Conservation (phyloP, 2,797 vertebrate genomes). For the Erethizon dorsatum region DNA sequence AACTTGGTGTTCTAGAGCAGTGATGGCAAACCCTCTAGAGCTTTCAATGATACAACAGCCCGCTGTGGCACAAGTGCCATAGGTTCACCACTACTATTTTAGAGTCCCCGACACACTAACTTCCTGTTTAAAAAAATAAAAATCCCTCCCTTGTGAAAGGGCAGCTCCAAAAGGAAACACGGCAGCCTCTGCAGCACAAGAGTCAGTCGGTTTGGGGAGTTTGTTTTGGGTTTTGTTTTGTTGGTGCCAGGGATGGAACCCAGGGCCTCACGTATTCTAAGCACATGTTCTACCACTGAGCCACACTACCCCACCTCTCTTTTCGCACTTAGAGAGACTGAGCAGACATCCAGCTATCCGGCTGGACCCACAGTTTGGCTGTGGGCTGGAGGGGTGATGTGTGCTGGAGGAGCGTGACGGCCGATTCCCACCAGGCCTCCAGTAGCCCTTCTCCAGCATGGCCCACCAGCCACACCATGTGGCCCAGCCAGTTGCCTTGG, state of each 20-base stretch:
- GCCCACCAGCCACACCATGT: not conserved
- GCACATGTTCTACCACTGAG: not conserved
- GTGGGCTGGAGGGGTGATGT: too few species aligned
- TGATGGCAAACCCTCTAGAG: not conserved
- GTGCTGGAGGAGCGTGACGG: fast-evolving
- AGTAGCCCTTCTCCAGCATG: not conserved
- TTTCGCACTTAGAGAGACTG: not conserved
- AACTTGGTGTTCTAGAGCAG: not conserved
- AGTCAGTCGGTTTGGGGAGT: not conserved
- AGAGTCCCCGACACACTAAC: not conserved
- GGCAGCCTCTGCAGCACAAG: not conserved
- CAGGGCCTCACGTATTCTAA: not conserved
- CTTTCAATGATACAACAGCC: not conserved
- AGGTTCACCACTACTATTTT: not conserved
- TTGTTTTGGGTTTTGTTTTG: not conserved
- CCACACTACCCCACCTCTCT: not conserved
- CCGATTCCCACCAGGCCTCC: not conserved
- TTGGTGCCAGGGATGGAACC: not conserved
- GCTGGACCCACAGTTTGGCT: not conserved
- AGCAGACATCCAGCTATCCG: not conserved
- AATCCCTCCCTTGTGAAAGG: not conserved
- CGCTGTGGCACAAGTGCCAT: not conserved
- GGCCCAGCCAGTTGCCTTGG: fast-evolving
- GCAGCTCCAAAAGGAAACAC: not conserved
- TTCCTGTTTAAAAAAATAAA: not conserved